Conservation (phyloP, 2,888 invertebrate genomes). For the Rhamnusium bicolor region DNA sequence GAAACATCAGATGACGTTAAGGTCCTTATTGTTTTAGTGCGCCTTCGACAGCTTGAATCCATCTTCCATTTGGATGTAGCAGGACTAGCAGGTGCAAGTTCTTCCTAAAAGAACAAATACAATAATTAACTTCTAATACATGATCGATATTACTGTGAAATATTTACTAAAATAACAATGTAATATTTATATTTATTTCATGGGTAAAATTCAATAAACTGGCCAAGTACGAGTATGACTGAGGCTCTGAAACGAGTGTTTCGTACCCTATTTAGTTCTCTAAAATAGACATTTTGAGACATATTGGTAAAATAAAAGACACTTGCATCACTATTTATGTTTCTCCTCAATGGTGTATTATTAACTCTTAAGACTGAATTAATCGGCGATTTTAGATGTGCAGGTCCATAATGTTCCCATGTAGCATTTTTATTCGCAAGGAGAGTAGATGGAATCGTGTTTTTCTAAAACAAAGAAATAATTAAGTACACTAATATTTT, state of each 20-base stretch:
- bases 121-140: not conserved
- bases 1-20: not conserved
- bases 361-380: not conserved
- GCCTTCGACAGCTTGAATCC: not conserved
- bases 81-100: not conserved
- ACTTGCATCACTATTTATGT: not conserved
- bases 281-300: not conserved
- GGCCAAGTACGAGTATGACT: not conserved
- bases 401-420: not conserved
- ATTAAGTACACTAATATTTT: not conserved
- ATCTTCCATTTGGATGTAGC: not conserved
- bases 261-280: too few species aligned
- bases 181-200: not conserved
- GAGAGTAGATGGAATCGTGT: not conserved
- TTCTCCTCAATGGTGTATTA: not conserved
- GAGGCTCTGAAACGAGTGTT: not conserved
- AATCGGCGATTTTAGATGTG: not conserved
- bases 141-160: not conserved
- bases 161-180: not conserved
- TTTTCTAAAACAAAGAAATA: not conserved
- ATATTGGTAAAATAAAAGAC: not conserved
- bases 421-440: not conserved
- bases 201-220: not conserved
- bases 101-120: not conserved
- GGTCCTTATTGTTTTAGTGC: not conserved